Conservation (phyloP, 2,797 vertebrate species). For the Chlorospingus semifuscus region DNA sequence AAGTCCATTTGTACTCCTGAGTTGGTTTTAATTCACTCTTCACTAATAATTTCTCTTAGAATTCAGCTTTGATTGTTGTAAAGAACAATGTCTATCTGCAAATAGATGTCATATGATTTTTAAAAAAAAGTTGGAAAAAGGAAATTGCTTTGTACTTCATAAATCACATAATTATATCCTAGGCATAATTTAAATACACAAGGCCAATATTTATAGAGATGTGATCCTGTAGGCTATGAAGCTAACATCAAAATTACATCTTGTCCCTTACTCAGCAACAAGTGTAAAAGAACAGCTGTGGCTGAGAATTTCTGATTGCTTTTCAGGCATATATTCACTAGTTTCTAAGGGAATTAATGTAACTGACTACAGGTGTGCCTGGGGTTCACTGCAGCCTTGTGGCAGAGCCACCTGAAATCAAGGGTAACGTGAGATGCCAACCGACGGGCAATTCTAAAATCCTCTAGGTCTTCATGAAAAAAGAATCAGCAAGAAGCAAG, state of each 20-base stretch:
- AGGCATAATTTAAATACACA: neutral
- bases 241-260: neutral
- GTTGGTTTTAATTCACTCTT: neutral
- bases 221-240: neutral
- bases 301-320: neutral
- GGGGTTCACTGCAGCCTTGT: neutral
- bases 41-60: neutral
- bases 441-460: neutral
- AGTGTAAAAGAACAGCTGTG: neutral
- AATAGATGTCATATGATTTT: neutral
- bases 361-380: neutral
- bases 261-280: neutral
- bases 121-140: neutral
- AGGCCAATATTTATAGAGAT: neutral
- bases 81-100: neutral
- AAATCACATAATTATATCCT: neutral
- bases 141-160: neutral
- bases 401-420: neutral
- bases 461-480: neutral
- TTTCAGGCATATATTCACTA: neutral
- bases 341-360: neutral
- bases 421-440: neutral
- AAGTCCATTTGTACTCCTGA: slow-evolving; percentile 58
- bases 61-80: neutral
- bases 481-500: neutral